phyloP scores from a whole-genome alignment of 2,797 vertebrate genomes.

The Miichthys miiuy region DNA sequence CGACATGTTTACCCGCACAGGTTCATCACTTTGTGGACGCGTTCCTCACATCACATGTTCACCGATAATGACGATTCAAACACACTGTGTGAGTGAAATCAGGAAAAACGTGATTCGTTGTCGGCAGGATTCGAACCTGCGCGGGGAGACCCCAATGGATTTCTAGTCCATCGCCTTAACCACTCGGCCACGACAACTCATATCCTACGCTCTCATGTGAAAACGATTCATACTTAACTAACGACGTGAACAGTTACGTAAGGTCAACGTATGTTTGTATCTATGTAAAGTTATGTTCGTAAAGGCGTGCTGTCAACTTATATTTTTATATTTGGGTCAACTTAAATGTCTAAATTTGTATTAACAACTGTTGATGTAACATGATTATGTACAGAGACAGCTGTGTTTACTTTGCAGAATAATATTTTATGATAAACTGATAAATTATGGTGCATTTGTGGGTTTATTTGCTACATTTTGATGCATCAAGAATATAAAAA shows the following conservation, averaged over 20 bases:
- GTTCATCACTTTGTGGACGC: rapidly evolving
- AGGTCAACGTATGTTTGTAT: too few species aligned
- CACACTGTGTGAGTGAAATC: rapidly evolving
- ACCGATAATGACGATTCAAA: rapidly evolving
- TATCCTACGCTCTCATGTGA: rapidly evolving
- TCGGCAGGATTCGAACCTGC: conserved; percentile 85
- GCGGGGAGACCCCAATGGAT: conserved; percentile 85
- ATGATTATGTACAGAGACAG: background rate
- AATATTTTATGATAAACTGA: background rate
- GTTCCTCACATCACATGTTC: rapidly evolving
- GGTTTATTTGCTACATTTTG: background rate
- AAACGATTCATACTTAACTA: rapidly evolving
- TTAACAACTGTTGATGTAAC: background rate
- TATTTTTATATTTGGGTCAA: background rate
- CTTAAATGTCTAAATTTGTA: background rate
- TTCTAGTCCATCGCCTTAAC: conserved; percentile 87
- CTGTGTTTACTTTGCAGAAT: background rate
- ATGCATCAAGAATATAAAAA: background rate
- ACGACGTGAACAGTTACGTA: too few species aligned
- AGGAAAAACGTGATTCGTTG: conserved; percentile 22
- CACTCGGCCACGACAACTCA: conserved; percentile 83
- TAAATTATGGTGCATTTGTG: background rate
- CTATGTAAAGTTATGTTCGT: too few species aligned
- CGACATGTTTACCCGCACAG: background rate
- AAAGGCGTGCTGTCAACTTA: background rate